Conservation (phyloP, 2,797 vertebrate species). For the Gymnoscopelus braueri region DNA sequence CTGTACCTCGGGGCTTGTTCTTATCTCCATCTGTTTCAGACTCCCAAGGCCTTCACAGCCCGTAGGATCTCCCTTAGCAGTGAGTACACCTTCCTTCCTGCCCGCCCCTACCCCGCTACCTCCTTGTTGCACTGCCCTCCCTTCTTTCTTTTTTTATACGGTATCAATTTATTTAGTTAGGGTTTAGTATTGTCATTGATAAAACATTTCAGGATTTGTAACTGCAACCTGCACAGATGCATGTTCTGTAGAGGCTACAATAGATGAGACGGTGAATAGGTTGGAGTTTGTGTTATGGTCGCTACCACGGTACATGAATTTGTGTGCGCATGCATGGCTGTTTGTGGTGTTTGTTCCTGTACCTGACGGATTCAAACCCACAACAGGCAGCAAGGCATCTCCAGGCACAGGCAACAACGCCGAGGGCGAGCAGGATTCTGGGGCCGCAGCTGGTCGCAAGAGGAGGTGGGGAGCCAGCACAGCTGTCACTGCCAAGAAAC, state of each 20-base stretch:
- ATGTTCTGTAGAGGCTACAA: background rate
- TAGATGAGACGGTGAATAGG: background rate
- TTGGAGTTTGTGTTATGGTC: background rate
- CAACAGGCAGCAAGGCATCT: conserved; percentile 74
- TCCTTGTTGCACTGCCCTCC: background rate
- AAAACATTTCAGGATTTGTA: background rate
- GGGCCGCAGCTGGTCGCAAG: conserved; percentile 83
- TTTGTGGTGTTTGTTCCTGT: background rate
- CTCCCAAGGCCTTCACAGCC: conserved; percentile 87
- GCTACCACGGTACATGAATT: background rate
- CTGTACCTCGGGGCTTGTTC: conserved; percentile 67
- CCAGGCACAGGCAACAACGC: conserved; percentile 55
- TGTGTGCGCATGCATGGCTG: background rate
- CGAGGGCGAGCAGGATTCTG: conserved; percentile 79
- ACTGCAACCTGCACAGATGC: background rate
- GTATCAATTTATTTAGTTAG: background rate
- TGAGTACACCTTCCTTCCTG: conserved; percentile 74
- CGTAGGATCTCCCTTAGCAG: conserved; percentile 91
- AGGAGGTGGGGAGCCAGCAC: conserved; percentile 93
- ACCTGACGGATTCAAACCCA: background rate
- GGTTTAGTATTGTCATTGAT: background rate
- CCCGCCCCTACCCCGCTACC: background rate
- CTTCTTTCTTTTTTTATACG: background rate
- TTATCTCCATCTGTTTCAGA: conserved; percentile 80
- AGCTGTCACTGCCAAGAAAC: conserved; percentile 89